Conservation (phyloP, 1,140 invertebrate species). For the Microplitis demolitor region DNA sequence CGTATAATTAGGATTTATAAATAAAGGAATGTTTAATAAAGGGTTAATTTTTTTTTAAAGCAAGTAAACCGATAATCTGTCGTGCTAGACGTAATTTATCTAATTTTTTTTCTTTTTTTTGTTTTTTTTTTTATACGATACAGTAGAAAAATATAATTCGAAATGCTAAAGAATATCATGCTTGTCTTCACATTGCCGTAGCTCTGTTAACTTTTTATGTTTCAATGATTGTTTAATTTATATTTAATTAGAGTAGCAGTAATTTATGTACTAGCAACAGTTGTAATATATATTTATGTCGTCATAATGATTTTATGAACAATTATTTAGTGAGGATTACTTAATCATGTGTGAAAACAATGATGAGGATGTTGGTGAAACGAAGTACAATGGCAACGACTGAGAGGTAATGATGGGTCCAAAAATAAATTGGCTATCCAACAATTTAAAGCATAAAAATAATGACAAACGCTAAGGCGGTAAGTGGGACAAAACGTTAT, state of each 20-base stretch:
- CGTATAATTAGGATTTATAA: slow-evolving; percentile 1
- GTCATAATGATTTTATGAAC: background rate
- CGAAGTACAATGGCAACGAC: slow-evolving; percentile 6
- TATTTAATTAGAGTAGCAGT: background rate
- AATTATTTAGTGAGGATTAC: background rate
- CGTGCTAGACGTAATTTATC: slow-evolving; percentile 20
- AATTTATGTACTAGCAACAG: background rate
- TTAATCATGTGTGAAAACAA: slow-evolving; percentile 2
- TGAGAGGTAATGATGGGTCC: slow-evolving; percentile 21
- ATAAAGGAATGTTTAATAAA: slow-evolving; percentile 12
- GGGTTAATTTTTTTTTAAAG: background rate
- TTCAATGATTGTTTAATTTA: slow-evolving; percentile 4
- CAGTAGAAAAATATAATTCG: slow-evolving; percentile 62
- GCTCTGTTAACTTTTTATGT: slow-evolving; percentile 16
- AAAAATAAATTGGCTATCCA: slow-evolving; percentile 16
- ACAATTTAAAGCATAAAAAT: slow-evolving; percentile 22
- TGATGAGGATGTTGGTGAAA: slow-evolving; percentile 3
- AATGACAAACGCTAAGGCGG: slow-evolving; percentile 55
- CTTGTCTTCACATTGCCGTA: slow-evolving; percentile 28
- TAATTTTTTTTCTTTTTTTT: slow-evolving; percentile 19
- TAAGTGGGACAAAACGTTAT: slow-evolving; percentile 54
- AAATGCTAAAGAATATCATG: slow-evolving; percentile 51
- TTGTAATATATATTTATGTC: background rate
- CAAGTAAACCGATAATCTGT: slow-evolving; percentile 6
- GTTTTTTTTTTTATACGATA: slow-evolving; percentile 42